Evolutionary conservation across 2,888 invertebrate genomes (phyloP), one percentile per base, ranked within the genome.

Genomic region (Brachyptera risi): DNA sequence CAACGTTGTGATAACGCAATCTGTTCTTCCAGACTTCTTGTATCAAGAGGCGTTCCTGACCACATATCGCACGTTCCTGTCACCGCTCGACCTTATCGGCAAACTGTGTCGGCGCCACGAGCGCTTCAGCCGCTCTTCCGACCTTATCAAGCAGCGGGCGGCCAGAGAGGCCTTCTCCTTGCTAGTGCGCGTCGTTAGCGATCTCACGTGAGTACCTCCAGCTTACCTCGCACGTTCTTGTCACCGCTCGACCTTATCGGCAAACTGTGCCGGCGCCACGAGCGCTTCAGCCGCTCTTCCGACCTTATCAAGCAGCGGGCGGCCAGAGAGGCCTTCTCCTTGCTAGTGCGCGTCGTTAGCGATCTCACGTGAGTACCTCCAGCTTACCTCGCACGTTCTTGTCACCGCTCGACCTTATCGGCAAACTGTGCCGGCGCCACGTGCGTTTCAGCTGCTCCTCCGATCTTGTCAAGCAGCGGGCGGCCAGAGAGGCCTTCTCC

Each of bases 11-110:
- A n/a, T n/a, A n/a, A n/a, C n/a, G n/a, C n/a, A n/a, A n/a, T n/a
- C n/a, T n/a, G n/a, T 47, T 61, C 24, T 73, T 74, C 21, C 80
- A 92, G 92, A 92, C 77, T 90, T 94, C 77, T 83, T 92, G 75
- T 96, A 92, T 78, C 94, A 95, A 80, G 98, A 99, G 81, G 97
- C 98, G 66, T 99, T 99, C 79, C 83, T 98, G 69, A 94, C 96
- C 59, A 99, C 98, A 63, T 99, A 98, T 78, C 84, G 97, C 68
- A 97, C 96, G 64, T 96, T 97, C 79, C 88, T 97, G 73, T 82
- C 90, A 63, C 94, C 97, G 23, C 78, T 86, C 71, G 91, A 90
- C 68, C 81, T 97, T 68, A 86, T 96, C 68, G 85, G 86, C 71
- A 93, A 96, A 72, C 79, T 97, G 60, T 87, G 92, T 72, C 84